Base-by-base conservation (phyloP, 1,140 invertebrate species). In the Eufriesea mexicana region DNA sequence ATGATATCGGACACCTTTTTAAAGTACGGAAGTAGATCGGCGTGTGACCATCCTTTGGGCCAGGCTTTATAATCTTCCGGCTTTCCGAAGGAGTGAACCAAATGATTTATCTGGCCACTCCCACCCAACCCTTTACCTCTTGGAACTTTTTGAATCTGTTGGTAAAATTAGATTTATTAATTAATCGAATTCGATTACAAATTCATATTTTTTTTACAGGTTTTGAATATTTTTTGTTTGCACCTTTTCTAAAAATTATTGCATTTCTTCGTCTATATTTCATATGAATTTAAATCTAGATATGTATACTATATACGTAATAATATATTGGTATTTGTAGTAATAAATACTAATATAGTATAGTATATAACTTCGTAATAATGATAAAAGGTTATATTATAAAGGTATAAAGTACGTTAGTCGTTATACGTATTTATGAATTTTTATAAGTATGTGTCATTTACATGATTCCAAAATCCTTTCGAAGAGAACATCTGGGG, bases 101-200 rank as follows among this genome's bases (percentile, higher is more conserved):
- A 93, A 88, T 96, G 96, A 91, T 97, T 97, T 2, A 97, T 94
- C 87, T 96, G 96, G 2, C 96, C 95, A n/a, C 95, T 96, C 2
- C 96, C 96, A 14, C 96, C 96, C 14, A 96, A 89, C 8, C 96
- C 96, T 91, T 96, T 96, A 16, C 96, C 96, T 23, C 96, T 93
- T 0, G 96, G 96, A 72, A 96, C 92, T 57, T 95, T 95, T 92
- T 96, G 96, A 72, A 93, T 94, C 95, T 96, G 87, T n/a, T 42
- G 89, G 86, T 35, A 42, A 68, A 85, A 85, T 59, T 18, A 72
- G 57, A 76, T 42, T 45, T 62, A 35, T 14, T 25, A 0, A 74
- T 80, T 4, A 70, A 55, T 35, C 67, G n/a, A 51, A 9, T 51
- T 25, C 2, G 7, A 10, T 42, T 35, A 35, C 1, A 35, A 35